Evolutionary conservation across 2,797 vertebrate genomes (phyloP).

Genomic region (Manis javanica): DNA sequence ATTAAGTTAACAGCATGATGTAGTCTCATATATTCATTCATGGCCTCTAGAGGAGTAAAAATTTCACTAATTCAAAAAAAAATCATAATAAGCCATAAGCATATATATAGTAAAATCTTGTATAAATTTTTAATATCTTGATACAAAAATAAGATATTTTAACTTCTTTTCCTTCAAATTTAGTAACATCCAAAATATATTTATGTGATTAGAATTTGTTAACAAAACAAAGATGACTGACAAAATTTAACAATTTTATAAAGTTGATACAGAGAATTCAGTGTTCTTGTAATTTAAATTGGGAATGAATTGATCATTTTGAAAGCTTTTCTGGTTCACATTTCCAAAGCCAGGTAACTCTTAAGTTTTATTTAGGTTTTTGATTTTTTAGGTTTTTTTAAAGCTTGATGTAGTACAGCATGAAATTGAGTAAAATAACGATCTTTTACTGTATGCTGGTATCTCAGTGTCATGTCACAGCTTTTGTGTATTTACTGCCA

Average conservation of each 20-base stretch:
- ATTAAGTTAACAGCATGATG: background rate
- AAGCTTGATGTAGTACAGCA: background rate
- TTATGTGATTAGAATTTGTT: background rate
- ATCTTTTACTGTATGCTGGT: background rate
- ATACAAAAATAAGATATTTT: slow-evolving; percentile 58
- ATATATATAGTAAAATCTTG: background rate
- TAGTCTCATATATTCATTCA: background rate
- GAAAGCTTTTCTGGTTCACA: background rate
- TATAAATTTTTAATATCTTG: slow-evolving; percentile 32
- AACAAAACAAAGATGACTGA: background rate
- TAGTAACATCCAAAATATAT: background rate
- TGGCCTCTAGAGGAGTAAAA: background rate
- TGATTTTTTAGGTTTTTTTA: background rate
- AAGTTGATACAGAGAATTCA: background rate
- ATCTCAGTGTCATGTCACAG: background rate
- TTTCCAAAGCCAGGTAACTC: background rate
- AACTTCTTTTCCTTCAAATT: slow-evolving; percentile 37
- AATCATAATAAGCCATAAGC: background rate
- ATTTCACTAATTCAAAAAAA: slow-evolving; percentile 47
- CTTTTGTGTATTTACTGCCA: slow-evolving; percentile 73
- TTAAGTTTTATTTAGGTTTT: background rate
- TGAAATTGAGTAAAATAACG: background rate
- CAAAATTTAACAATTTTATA: background rate
- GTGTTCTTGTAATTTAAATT: background rate
- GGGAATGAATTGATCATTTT: background rate